These are phyloP conservation scores for Planiliza haematocheilus DNA, from an alignment of 2,113 vertebrate species.

Conservation along the genomic window DNA sequence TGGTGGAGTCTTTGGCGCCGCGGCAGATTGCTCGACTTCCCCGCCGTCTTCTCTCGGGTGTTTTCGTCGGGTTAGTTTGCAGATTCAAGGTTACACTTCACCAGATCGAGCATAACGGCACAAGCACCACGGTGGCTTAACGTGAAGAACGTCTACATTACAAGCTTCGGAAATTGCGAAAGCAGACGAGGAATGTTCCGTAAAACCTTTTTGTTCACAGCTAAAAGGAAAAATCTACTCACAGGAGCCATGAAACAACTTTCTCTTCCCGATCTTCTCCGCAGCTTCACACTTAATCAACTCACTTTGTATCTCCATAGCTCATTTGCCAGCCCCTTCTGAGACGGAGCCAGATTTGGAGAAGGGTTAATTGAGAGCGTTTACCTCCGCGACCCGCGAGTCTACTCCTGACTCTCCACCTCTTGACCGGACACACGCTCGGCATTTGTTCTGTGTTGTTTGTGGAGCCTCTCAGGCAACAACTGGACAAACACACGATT, in stretches of 20 bases:
- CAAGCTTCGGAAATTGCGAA: too few species aligned
- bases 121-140: not conserved
- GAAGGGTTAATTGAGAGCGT: constrained; percentile 69
- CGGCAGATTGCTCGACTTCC: constrained; percentile 10
- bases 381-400: constrained; percentile 37
- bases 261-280: constrained; percentile 15
- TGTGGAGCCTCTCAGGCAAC: not conserved
- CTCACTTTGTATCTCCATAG: constrained; percentile 49
- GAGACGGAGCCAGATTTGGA: constrained; percentile 31
- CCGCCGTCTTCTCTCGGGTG: not conserved
- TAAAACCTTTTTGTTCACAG: too few species aligned
- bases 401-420: constrained; percentile 9
- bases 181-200: too few species aligned
- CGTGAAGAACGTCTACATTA: too few species aligned
- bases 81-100: constrained; percentile 8
- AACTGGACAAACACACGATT: constrained; percentile 17
- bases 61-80: constrained; percentile 8
- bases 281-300: constrained; percentile 52
- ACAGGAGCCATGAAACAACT: constrained; percentile 17
- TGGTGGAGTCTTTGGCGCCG: constrained; percentile 6
- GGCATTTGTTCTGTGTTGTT: constrained; percentile 14
- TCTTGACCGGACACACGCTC: constrained; percentile 26
- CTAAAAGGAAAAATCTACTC: constrained; percentile 3
- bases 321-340: constrained; percentile 52
- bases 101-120: not conserved